Base-by-base conservation (phyloP, 2,797 vertebrate species). In the Prunella strophiata region DNA sequence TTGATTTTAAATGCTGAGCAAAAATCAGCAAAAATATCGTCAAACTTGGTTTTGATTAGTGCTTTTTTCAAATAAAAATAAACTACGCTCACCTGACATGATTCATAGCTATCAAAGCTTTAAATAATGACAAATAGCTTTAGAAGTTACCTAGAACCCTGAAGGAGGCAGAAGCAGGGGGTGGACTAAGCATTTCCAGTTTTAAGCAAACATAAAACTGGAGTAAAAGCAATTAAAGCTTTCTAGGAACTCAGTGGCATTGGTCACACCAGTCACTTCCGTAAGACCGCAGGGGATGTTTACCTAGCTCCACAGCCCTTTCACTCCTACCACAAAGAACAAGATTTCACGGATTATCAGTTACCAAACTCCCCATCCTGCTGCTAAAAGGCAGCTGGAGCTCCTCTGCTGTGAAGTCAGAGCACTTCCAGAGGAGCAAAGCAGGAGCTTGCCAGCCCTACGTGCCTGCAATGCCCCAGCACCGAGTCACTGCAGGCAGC, bases 401-500 rank as follows among this genome's bases (percentile, higher is more conserved):
- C 42, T 67, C 17, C 40, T 82, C 40, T 70, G 63, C 47, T 66
- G 17, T 18, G 36, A 45, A 68, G 21, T n/a, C 27, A 47, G 27
- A 72, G 43, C 38, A 43, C 5, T 54, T 65, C 16, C 58, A 89
- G 43, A 57, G 23, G 2, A 85, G 36, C 30, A 48, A 67, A 75
- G 59, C 65, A 70, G 65, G 9, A 71, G 34, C 22, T n/a, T 29
- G 42, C 34, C 55, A 83, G 8, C 20, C 27, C 23, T 32, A 29
- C 10, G 23, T 45, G 27, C 43, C 57, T 6, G 12, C 13, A 6
- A 16, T 36, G 10, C 32, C 5, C n/a, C 48, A 72, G 47, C 43
- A 55, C 17, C 0, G 0, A 16, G 29, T 36, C 67, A n/a, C 29
- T 0, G 0, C 15, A 13, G 14, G 51, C 17, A 1, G 55, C 30